Percentiles rank a stretch among this genome's conserved stretches.
These are phyloP conservation scores for Zosterops pallidus DNA, from an alignment of 2,113 vertebrate species.

Conservation along the genomic window DNA sequence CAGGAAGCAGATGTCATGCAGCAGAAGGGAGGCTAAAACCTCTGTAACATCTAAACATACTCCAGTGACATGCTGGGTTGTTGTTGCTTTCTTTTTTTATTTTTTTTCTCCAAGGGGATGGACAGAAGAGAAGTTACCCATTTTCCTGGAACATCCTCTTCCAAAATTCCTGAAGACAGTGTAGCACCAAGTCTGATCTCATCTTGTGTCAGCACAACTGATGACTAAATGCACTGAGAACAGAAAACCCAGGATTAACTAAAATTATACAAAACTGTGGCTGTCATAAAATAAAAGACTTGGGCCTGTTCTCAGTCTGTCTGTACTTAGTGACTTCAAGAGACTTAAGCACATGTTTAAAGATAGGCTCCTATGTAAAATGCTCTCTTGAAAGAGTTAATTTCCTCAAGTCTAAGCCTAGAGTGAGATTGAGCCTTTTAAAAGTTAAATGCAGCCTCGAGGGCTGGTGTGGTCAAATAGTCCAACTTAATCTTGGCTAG, in stretches of 20 bases:
- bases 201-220: not conserved
- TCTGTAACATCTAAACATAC: not conserved
- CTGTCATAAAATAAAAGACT: constrained; percentile 11
- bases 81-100: not conserved
- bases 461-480: constrained; percentile 1
- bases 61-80: not conserved
- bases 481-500: constrained; percentile 18
- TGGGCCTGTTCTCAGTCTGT: not conserved
- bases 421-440: not conserved
- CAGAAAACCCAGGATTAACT: constrained; percentile 47
- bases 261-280: constrained; percentile 41
- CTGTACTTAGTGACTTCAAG: constrained; percentile 9
- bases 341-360: not conserved
- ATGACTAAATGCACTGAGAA: not conserved
- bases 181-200: not conserved
- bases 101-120: constrained; percentile 19
- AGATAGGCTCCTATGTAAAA: constrained; percentile 2
- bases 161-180: not conserved
- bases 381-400: not conserved
- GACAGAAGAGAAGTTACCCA: constrained; percentile 30
- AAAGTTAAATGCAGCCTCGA: constrained; percentile 12
- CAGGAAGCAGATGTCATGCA: constrained; percentile 65
- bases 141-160: constrained; percentile 64
- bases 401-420: constrained; percentile 7
- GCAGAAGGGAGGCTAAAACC: not conserved